phyloP scores from a whole-genome alignment of 2,888 invertebrate species.

The Lingula anatina region DNA sequence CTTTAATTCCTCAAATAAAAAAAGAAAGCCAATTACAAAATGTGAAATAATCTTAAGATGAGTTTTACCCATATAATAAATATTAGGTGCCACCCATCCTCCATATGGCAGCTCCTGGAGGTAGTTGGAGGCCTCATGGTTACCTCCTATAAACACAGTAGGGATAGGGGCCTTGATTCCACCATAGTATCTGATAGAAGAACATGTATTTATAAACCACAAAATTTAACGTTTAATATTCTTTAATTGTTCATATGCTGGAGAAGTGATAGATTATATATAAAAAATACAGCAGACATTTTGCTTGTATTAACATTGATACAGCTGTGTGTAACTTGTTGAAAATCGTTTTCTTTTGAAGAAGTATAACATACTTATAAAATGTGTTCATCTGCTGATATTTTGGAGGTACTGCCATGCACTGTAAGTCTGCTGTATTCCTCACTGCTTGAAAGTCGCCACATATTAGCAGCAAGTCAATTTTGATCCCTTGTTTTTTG shows the following conservation, averaged over 20 bases:
- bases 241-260: too few relatives aligned
- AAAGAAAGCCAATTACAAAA: too few relatives aligned
- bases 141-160: conserved; percentile 96
- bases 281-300: too few relatives aligned
- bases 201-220: background rate
- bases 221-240: background rate
- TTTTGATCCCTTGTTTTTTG: conserved; percentile 66
- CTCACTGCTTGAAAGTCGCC: conserved; percentile 97
- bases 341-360: too few relatives aligned
- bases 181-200: conserved; percentile 74
- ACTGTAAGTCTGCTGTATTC: conserved; percentile 78
- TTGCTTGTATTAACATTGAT: too few relatives aligned
- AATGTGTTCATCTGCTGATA: conserved; percentile 85
- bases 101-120: conserved; percentile 91
- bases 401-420: conserved; percentile 95
- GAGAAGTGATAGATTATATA: too few relatives aligned
- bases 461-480: conserved; percentile 92
- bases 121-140: conserved; percentile 97
- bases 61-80: conserved; percentile 85
- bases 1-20: too few relatives aligned
- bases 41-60: too few relatives aligned
- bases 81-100: conserved; percentile 98
- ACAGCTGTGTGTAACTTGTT: too few relatives aligned
- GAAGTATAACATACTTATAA: conserved; percentile 66
- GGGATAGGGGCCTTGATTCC: conserved; percentile 82